Evolutionary conservation across 1,140 invertebrate genomes (phyloP).

Genomic region (Zaprionus ghesquierei): DNA sequence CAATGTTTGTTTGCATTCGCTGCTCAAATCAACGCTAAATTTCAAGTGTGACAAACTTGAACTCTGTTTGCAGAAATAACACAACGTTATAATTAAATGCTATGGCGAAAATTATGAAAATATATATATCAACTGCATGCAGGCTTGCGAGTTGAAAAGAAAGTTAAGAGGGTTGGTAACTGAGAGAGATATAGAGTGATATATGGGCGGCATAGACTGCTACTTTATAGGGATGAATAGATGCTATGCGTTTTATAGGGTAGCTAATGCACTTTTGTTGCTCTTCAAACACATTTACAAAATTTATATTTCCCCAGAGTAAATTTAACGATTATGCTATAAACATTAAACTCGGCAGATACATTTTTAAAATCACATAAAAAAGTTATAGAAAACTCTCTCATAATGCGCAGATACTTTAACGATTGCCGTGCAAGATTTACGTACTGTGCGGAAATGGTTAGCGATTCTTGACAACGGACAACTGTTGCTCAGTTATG

Average conservation of each 20-base stretch:
- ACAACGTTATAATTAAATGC: neutral
- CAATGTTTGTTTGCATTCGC: neutral
- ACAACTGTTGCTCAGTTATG: constrained; percentile 68
- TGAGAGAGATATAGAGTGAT: neutral
- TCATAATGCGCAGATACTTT: neutral
- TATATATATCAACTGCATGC: neutral
- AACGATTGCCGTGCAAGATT: neutral
- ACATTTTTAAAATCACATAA: too few species aligned
- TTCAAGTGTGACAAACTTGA: constrained; percentile 11
- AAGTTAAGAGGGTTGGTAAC: neutral
- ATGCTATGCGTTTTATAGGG: neutral
- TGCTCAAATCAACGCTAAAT: constrained; percentile 5
- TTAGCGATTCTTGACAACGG: constrained; percentile 73
- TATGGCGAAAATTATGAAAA: neutral
- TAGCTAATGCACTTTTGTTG: neutral
- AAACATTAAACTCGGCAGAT: too few species aligned
- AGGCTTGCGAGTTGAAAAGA: neutral
- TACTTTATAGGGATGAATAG: neutral
- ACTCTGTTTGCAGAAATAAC: neutral
- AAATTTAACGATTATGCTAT: neutral
- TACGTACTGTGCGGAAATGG: constrained; percentile 51
- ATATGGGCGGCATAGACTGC: neutral
- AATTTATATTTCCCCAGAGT: neutral
- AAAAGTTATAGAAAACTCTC: too few species aligned
- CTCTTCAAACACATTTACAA: neutral